Evolutionary conservation across 1,140 invertebrate species (phyloP).

Genomic region (Anoplophora glabripennis): DNA sequence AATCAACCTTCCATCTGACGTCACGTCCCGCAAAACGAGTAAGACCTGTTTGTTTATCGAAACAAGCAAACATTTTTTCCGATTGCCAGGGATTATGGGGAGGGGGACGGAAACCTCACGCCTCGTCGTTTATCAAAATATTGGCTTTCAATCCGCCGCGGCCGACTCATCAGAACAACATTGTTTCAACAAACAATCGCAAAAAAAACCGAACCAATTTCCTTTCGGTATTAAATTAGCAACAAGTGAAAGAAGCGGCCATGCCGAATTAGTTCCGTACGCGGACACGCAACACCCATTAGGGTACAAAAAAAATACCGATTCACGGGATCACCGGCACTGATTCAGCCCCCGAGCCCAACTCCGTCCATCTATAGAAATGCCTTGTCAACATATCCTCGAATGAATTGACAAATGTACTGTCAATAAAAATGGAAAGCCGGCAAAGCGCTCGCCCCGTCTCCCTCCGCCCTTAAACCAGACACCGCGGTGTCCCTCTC

Average conservation of each 20-base stretch:
- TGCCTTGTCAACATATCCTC: slow-evolving; percentile 29
- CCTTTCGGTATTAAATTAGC: too few relatives aligned
- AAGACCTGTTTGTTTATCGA: too few relatives aligned
- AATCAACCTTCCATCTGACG: too few relatives aligned
- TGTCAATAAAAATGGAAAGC: slow-evolving; percentile 23
- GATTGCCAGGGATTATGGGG: background rate
- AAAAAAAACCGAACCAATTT: background rate
- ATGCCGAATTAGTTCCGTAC: background rate
- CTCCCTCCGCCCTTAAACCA: background rate
- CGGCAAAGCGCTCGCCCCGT: background rate
- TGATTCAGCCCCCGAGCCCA: slow-evolving; percentile 5
- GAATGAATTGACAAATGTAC: slow-evolving; percentile 30
- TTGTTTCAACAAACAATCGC: background rate
- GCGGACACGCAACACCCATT: background rate
- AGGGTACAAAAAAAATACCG: background rate
- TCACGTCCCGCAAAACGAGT: too few relatives aligned
- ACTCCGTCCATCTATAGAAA: slow-evolving; percentile 27
- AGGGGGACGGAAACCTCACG: too few relatives aligned
- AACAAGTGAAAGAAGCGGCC: too few relatives aligned
- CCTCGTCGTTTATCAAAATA: background rate
- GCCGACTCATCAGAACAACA: background rate
- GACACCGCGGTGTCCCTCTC: too few relatives aligned
- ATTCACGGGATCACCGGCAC: background rate
- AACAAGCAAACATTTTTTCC: background rate
- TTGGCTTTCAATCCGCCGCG: background rate